Percentiles rank a stretch among this genome's conserved stretches.
These are phyloP conservation scores for Ruditapes philippinarum DNA, from an alignment of 1,140 invertebrate genomes.

Conservation along the genomic window DNA sequence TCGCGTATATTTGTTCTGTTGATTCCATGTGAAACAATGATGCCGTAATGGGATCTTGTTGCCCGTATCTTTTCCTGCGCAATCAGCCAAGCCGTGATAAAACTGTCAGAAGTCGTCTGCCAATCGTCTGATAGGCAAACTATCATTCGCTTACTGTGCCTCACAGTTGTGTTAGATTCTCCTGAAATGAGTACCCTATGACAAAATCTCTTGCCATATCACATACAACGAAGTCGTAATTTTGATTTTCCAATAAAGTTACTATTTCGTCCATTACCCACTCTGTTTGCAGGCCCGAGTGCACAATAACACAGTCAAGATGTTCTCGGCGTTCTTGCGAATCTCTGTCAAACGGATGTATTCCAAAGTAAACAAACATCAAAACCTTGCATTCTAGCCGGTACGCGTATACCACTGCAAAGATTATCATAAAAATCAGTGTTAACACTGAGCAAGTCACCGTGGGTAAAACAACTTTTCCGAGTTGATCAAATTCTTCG, in stretches of 20 bases:
- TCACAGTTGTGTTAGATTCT: conserved; percentile 74
- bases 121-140: conserved; percentile 70
- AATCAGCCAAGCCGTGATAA: conserved; percentile 70
- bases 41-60: conserved; percentile 71
- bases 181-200: conserved; percentile 72
- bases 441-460: conserved; percentile 58
- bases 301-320: conserved; percentile 73
- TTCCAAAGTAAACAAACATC: conserved; percentile 76
- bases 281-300: conserved; percentile 59
- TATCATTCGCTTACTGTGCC: conserved; percentile 74
- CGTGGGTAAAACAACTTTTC: conserved; percentile 60
- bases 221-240: conserved; percentile 71
- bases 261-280: conserved; percentile 76
- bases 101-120: conserved; percentile 51
- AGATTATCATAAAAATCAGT: conserved; percentile 53
- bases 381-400: conserved; percentile 74
- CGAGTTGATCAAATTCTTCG: conserved; percentile 34
- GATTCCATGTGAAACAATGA: conserved; percentile 68
- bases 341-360: conserved; percentile 79
- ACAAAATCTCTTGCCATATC: conserved; percentile 76
- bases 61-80: conserved; percentile 74
- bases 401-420: conserved; percentile 66
- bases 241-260: conserved; percentile 61
- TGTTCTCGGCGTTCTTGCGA: conserved; percentile 56
- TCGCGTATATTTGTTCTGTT: conserved; percentile 59